Conservation (phyloP, 2,888 invertebrate species). For the Agrenia bidenticulata region DNA sequence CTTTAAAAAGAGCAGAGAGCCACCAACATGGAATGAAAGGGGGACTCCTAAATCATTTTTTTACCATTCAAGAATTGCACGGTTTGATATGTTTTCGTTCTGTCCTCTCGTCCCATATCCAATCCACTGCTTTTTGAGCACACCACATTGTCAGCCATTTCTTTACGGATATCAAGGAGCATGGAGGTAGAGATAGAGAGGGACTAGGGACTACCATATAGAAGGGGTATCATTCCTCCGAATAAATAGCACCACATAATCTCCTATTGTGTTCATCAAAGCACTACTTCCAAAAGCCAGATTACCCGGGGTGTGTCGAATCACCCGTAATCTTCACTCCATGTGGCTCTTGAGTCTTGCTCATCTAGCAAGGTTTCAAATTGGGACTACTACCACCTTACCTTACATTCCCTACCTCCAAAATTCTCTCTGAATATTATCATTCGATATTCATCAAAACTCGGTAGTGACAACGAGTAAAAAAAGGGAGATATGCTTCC, state of each 20-base stretch:
- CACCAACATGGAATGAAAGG: too few relatives aligned
- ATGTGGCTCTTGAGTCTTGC: conserved; percentile 29
- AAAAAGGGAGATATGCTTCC: too few relatives aligned
- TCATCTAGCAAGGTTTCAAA: neutral
- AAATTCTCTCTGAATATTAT: too few relatives aligned
- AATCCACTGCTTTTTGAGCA: conserved; percentile 8
- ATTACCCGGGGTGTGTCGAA: conserved; percentile 38
- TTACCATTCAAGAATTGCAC: conserved; percentile 25
- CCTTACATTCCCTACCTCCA: neutral
- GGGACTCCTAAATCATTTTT: conserved; percentile 1
- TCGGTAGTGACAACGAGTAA: too few relatives aligned
- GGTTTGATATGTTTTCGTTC: conserved; percentile 28
- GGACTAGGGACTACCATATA: too few relatives aligned
- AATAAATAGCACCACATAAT: conserved; percentile 6
- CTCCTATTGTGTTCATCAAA: neutral
- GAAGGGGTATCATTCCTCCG: neutral
- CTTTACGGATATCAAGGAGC: conserved; percentile 3
- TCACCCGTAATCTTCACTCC: conserved; percentile 40
- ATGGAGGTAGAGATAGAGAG: too few relatives aligned
- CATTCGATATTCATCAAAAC: too few relatives aligned
- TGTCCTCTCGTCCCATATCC: conserved; percentile 12
- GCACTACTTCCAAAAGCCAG: conserved; percentile 8
- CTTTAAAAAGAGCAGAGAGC: neutral
- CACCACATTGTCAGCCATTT: conserved; percentile 7
- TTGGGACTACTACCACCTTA: neutral